Conservation (phyloP, 1,140 invertebrate genomes). For the Nasonia longicornis region DNA sequence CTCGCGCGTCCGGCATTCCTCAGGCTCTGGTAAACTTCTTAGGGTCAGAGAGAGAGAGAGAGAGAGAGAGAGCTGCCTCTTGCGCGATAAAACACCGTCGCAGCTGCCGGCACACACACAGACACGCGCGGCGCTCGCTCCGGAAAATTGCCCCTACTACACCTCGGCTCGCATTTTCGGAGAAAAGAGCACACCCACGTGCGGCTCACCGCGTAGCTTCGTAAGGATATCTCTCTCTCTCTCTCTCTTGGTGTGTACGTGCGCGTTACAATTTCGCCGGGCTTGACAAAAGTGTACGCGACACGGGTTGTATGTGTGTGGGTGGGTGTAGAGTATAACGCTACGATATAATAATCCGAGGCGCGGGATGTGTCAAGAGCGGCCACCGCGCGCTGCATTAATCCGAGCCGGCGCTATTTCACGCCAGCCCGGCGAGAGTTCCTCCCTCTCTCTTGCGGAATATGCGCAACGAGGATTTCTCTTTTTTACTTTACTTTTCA, state of each 20-base stretch:
- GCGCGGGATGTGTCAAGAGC: not conserved
- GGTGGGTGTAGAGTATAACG: no score
- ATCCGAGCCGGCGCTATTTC: not conserved
- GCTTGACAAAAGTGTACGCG: not conserved
- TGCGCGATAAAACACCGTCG: conserved; percentile 15
- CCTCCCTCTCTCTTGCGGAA: not conserved
- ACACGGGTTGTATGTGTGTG: not conserved
- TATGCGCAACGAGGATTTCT: not conserved
- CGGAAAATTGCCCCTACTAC: conserved; percentile 7
- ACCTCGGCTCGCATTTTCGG: not conserved
- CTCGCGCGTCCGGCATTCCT: not conserved
- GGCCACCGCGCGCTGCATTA: not conserved
- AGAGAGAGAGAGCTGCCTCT: not conserved
- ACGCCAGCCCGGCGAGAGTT: not conserved
- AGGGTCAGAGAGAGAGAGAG: not conserved
- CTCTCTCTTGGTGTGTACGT: not conserved
- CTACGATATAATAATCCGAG: not conserved
- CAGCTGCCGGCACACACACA: not conserved
- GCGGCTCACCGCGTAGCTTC: not conserved
- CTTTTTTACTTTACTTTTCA: not conserved
- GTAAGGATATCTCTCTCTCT: not conserved
- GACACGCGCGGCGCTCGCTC: not conserved
- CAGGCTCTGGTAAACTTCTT: not conserved
- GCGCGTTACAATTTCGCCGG: not conserved
- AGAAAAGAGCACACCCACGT: not conserved